Evolutionary conservation across 2,113 vertebrate genomes (phyloP).

Genomic region (Misgurnus mizolepis): DNA sequence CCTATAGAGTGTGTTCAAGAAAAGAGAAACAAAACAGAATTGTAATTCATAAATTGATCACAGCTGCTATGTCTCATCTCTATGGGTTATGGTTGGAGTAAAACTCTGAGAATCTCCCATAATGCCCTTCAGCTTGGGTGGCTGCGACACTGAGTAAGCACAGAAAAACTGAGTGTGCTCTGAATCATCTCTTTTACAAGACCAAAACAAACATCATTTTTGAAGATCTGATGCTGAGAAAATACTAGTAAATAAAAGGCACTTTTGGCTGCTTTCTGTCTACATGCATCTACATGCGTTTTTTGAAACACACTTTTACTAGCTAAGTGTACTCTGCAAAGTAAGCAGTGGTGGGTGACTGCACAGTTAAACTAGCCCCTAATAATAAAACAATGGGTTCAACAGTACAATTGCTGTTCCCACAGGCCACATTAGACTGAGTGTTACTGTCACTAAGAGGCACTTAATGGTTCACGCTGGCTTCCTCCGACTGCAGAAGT

Average conservation of each 20-base stretch:
- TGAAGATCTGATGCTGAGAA: no score
- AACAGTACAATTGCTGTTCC: slow-evolving; percentile 31
- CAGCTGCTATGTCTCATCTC: slow-evolving; percentile 12
- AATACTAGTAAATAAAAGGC: no score
- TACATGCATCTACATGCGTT: no score
- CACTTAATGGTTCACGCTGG: slow-evolving; percentile 19
- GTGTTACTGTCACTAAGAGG: slow-evolving; percentile 25
- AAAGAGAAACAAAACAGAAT: neutral
- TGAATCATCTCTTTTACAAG: slow-evolving; percentile 19
- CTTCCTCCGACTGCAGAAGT: slow-evolving; percentile 19
- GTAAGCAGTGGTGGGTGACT: neutral
- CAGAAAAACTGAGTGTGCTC: neutral
- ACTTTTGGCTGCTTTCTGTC: no score
- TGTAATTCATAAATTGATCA: slow-evolving; percentile 30
- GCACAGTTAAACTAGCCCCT: neutral
- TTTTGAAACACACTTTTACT: neutral
- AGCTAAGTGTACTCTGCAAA: neutral
- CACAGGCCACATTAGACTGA: slow-evolving; percentile 26
- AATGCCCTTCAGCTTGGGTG: neutral
- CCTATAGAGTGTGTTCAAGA: neutral
- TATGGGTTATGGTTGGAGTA: neutral
- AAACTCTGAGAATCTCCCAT: slow-evolving; percentile 11
- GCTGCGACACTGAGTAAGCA: slow-evolving; percentile 18
- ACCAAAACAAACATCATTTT: neutral
- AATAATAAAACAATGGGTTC: slow-evolving; percentile 31